Evolutionary conservation across 2,113 vertebrate species (phyloP), one percentile per base, ranked within the genome.

Genomic region (Lepus europaeus): DNA sequence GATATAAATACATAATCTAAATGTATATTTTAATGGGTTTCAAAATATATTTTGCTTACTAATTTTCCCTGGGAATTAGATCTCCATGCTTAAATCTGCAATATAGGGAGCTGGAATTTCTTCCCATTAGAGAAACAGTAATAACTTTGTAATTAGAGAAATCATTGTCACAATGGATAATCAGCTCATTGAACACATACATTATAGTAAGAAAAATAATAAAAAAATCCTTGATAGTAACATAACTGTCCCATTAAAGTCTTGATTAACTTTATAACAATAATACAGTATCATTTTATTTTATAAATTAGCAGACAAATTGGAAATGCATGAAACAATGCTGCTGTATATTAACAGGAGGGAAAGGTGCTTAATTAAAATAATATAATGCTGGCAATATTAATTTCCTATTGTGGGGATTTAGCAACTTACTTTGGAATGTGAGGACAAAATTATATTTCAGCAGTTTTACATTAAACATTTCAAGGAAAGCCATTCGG

Each of bases 191-290:
- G 97, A 98, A 97, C 94, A 93, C 93, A 98, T 96, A 92, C 66
- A 96, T 97, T 98, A 97, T 95, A 97, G 88, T 91, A 95, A 97
- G 96, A 89, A 97, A 97, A 97, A 97, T 88, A 93, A 96, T 95
- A 92, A 92, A 61, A 59, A 29, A 78, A 56, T 86, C 78, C 92
- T 97, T 95, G 96, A 77, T 94, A 97, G 88, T 96, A 97, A 96
- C 89, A 95, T 97, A 98, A 86, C 63, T 97, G 90, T 98, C 97
- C 97, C 93, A 98, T 98, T 98, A 98, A 98, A 98, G 95, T 98
- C 97, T 97, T 98, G 97, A 98, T 98, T 98, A 98, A 98, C 97
- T 98, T 98, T 97, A 97, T 96, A 98, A 96, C 88, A 98, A 97
- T 97, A 98, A 98, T 94, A 68, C 82, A 97, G 95, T 97, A 97